phyloP scores from a whole-genome alignment of 2,888 invertebrate genomes.

The Hydriomena furcata region DNA sequence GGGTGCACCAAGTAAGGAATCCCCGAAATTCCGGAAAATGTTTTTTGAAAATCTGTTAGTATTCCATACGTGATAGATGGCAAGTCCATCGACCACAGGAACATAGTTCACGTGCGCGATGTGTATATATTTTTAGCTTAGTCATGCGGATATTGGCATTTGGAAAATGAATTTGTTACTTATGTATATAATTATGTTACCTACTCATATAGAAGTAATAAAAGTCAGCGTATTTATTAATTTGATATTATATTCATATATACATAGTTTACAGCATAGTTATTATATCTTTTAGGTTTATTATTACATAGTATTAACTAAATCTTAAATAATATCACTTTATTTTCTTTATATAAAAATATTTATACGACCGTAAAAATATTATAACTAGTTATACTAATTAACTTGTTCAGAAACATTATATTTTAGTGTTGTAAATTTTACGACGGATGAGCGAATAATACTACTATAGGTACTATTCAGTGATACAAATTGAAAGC shows the following conservation, averaged over 20 bases:
- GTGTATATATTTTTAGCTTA: too few species aligned
- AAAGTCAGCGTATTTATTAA: constrained; percentile 26
- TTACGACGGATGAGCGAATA: background rate
- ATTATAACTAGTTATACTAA: constrained; percentile 19
- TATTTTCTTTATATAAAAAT: constrained; percentile 40
- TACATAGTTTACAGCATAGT: constrained; percentile 49
- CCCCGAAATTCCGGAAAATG: too few species aligned
- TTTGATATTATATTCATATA: constrained; percentile 39
- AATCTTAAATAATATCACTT: constrained; percentile 69
- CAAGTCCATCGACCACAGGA: too few species aligned
- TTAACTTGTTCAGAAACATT: constrained; percentile 22
- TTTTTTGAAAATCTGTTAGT: too few species aligned
- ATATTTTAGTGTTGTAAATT: background rate
- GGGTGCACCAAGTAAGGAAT: too few species aligned
- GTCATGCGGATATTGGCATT: too few species aligned
- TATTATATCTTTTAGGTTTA: constrained; percentile 51
- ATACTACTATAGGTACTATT: constrained; percentile 3
- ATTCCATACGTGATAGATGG: too few species aligned
- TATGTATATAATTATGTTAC: too few species aligned
- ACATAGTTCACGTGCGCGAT: too few species aligned
- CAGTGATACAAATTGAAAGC: constrained; percentile 1
- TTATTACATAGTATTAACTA: constrained; percentile 35
- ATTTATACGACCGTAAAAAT: constrained; percentile 19
- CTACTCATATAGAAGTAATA: too few species aligned
- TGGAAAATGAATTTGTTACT: too few species aligned